Evolutionary conservation across 2,797 vertebrate species (phyloP).

Genomic region (Halcyon leucocephala): DNA sequence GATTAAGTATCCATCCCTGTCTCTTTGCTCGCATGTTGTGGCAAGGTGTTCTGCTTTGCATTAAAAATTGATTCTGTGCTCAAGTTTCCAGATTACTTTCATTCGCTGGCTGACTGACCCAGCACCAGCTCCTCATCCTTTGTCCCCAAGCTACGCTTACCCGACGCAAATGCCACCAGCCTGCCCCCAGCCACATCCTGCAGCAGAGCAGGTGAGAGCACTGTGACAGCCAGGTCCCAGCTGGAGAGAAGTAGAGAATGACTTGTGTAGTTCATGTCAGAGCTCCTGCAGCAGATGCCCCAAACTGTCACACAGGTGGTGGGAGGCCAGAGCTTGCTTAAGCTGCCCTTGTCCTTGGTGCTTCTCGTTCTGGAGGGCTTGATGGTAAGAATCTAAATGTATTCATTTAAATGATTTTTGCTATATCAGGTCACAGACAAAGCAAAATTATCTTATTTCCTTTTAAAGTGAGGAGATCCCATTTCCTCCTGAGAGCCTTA

Average conservation of each 20-base stretch:
- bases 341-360: not conserved
- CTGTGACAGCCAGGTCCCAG: not conserved
- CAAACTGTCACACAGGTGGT: not conserved
- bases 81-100: conserved; percentile 15
- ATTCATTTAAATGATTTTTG: not conserved
- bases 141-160: not conserved
- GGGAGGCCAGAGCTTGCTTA: not conserved
- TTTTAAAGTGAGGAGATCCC: not conserved
- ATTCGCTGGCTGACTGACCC: not conserved
- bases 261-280: not conserved
- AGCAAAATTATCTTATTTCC: not conserved
- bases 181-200: not conserved
- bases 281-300: not conserved
- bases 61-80: conserved; percentile 51
- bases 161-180: not conserved
- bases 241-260: not conserved
- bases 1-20: conserved; percentile 1
- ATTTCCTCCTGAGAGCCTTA: not conserved
- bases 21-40: not conserved
- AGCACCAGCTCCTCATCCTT: not conserved
- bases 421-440: not conserved
- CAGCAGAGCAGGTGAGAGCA: not conserved
- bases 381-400: not conserved
- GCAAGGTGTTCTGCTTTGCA: conserved; percentile 21
- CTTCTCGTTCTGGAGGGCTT: not conserved